Evolutionary conservation across 2,888 invertebrate species (phyloP).

Genomic region (Atherix ibis): DNA sequence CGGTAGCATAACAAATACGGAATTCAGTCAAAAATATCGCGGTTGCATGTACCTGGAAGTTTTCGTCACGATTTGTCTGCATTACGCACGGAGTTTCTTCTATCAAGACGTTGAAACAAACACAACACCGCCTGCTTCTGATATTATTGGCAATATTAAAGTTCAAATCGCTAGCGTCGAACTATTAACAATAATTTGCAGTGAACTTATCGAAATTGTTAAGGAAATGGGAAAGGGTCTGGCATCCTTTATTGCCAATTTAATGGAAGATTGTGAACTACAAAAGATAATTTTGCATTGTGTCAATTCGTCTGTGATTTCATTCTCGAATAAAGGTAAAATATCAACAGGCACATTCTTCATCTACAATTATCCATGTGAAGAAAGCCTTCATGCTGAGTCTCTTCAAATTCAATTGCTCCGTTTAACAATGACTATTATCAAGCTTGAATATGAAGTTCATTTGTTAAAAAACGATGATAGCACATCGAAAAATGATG

Average conservation of each 20-base stretch:
- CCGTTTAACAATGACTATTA: constrained; percentile 51
- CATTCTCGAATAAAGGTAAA: constrained; percentile 12
- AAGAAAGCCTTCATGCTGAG: constrained; percentile 46
- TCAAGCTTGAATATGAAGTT: constrained; percentile 60
- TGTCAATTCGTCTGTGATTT: constrained; percentile 55
- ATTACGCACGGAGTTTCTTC: constrained; percentile 60
- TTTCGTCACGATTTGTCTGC: constrained; percentile 55
- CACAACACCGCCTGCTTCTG: constrained; percentile 45
- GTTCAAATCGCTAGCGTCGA: constrained; percentile 63
- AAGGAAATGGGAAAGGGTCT: constrained; percentile 62
- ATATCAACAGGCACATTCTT: constrained; percentile 62
- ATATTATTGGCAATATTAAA: constrained; percentile 58
- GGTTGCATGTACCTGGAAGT: constrained; percentile 72
- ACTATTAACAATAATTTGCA: constrained; percentile 52
- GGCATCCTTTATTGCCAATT: constrained; percentile 58
- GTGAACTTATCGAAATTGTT: constrained; percentile 55
- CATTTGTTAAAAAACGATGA: constrained; percentile 35
- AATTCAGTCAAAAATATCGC: constrained; percentile 51
- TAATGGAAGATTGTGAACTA: constrained; percentile 59
- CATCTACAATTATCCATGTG: constrained; percentile 51
- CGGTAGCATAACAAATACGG: constrained; percentile 43
- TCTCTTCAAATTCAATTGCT: constrained; percentile 52
- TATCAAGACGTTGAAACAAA: constrained; percentile 23
- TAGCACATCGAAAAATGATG: constrained; percentile 20
- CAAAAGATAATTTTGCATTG: constrained; percentile 73